Base-by-base conservation (phyloP, 2,888 invertebrate species). In the Emesis castigata region DNA sequence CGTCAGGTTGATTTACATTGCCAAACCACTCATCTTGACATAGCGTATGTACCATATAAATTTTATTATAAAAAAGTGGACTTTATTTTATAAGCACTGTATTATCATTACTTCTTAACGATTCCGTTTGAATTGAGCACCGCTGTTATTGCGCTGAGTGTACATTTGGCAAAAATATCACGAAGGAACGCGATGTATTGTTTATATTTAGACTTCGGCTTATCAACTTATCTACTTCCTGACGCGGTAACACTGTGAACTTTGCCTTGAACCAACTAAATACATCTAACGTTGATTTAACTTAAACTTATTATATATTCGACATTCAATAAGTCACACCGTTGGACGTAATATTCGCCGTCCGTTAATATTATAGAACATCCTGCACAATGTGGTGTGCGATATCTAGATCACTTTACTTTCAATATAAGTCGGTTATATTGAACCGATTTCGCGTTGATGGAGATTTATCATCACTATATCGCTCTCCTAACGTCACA, bases 271-370 rank as follows among this genome's bases (percentile, higher is more conserved):
- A 56, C 66, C 68, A 48, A 61, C 62, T 69, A 31, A 62, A 14
- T 8, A 8, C 62, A 62, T 26, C 26, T 26, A 3, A 65, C 69
- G 70, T 75, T 75, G 74, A 69, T 75, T 75, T 69, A 75, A 69
- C 69, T n/a, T n/a, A n/a, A 74, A 69, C 69, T 69, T 75, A 75
- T 75, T 75, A 69, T 69, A 69, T 65, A 53, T 64, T 75, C 75
- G 64, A 70, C 8, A 70, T n/a, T 61, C n/a, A 69, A 69, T 53
- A 65, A 62, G 62, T 69, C 69, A 75, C 75, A 75, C 75, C 53
- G 64, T 75, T 75, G 31, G 20, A 69, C 69, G 69, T 34, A 3
- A 34, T 34, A 34, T 34, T 34, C 34, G 34, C 34, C 34, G 11
- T 34, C 11, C 11, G 34, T 75, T 65, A 56, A 75, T 70, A 75